A percentile compares a stretch with the other conserved stretches of the same genome.
Evolutionary conservation across 2,797 vertebrate genomes (phyloP).

Genomic region (Phoebastria nigripes): DNA sequence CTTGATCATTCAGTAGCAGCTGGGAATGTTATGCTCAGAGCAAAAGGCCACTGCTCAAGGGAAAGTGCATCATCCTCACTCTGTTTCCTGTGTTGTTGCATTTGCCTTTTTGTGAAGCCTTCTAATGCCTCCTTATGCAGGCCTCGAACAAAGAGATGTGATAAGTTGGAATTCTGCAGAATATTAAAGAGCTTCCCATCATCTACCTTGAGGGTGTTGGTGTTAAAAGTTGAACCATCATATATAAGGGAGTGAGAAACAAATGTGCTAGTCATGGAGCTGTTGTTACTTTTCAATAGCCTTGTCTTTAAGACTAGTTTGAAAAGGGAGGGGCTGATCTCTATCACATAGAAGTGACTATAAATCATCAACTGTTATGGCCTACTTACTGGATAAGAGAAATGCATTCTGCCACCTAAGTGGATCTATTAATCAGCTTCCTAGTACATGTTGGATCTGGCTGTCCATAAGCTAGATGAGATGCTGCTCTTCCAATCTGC

Average conservation of each 20-base stretch:
- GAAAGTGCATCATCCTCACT: not conserved
- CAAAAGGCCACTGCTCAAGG: not conserved
- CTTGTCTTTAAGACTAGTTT: not conserved
- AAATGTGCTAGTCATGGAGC: not conserved
- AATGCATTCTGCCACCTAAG: not conserved
- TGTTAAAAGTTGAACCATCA: not conserved
- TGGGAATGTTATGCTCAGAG: not conserved
- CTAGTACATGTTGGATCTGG: not conserved
- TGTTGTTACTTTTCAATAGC: not conserved
- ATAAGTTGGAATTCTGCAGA: not conserved
- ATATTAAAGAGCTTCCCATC: not conserved
- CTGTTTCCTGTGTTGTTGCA: not conserved
- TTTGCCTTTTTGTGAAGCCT: not conserved
- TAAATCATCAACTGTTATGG: not conserved
- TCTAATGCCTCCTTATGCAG: not conserved
- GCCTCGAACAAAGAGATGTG: not conserved
- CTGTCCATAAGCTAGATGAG: not conserved
- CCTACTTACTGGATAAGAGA: not conserved
- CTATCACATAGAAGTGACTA: not conserved
- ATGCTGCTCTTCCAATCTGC: not conserved
- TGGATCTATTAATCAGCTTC: not conserved
- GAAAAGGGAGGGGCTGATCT: not conserved
- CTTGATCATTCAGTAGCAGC: not conserved
- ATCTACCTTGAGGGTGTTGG: not conserved
- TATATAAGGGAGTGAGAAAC: not conserved